These are phyloP conservation scores for Capreolus pygargus DNA, from an alignment of 2,113 vertebrate species.

Conservation along the genomic window DNA sequence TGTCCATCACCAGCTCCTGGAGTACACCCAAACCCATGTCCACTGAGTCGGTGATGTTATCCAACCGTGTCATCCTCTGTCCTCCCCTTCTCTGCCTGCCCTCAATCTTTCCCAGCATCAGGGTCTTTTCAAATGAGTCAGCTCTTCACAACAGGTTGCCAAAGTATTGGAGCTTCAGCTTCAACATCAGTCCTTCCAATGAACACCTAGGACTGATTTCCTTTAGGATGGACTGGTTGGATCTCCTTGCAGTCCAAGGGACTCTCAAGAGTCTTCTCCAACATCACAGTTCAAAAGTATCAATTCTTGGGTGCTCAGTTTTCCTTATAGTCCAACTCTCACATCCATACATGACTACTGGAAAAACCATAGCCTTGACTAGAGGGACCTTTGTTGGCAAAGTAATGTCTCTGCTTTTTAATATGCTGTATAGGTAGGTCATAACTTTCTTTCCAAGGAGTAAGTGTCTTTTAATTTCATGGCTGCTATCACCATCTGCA, in stretches of 20 bases:
- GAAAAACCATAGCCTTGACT: neutral
- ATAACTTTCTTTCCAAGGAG: neutral
- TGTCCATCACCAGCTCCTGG: fast-evolving
- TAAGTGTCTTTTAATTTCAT: neutral
- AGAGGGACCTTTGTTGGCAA: neutral
- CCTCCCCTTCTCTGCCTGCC: neutral
- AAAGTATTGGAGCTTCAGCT: neutral
- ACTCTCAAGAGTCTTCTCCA: neutral
- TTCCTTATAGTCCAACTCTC: neutral
- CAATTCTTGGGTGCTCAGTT: fast-evolving
- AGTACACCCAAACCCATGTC: neutral
- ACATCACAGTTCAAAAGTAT: neutral
- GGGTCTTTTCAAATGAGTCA: neutral
- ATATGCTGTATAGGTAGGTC: neutral
- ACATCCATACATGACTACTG: neutral
- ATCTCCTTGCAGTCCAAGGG: neutral
- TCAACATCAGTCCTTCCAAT: neutral
- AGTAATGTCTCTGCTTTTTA: neutral
- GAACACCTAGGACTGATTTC: neutral
- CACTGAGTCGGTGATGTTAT: neutral
- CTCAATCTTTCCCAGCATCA: neutral
- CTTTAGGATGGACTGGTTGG: neutral
- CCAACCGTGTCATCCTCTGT: neutral
- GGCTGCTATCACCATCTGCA: neutral
- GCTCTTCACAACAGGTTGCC: fast-evolving